Evolutionary conservation across 2,888 invertebrate genomes (phyloP).

Genomic region (Crossocerus cetratus): DNA sequence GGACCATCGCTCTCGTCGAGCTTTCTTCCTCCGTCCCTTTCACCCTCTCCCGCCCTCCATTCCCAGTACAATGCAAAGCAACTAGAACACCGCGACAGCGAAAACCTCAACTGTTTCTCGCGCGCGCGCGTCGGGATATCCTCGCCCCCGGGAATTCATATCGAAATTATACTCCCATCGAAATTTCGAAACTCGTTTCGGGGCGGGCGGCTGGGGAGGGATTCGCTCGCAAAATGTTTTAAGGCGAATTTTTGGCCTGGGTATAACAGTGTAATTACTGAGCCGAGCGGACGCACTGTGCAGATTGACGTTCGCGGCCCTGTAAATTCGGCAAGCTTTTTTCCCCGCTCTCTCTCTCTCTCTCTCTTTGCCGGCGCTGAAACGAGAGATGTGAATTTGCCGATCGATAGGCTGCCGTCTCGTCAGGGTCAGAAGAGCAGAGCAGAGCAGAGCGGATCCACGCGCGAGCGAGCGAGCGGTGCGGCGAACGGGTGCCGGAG

Average conservation of each 20-base stretch:
- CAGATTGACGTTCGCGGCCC: background rate
- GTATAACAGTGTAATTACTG: no score
- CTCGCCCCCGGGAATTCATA: background rate
- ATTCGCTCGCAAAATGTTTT: no score
- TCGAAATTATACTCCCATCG: background rate
- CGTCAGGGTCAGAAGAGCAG: conserved; percentile 47
- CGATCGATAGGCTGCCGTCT: conserved; percentile 52
- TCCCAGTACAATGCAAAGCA: conserved; percentile 27
- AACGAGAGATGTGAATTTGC: conserved; percentile 39
- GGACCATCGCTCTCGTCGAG: conserved; percentile 57
- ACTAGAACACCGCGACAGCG: conserved; percentile 18
- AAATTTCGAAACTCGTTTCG: no score
- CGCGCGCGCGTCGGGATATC: no score
- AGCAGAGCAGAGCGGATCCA: no score
- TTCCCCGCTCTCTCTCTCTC: conserved; percentile 17
- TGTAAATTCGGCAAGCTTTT: conserved; percentile 2
- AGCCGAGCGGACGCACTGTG: background rate
- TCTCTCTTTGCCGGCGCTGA: no score
- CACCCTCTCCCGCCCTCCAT: background rate
- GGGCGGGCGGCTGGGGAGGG: no score
- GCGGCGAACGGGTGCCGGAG: no score
- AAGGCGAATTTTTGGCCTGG: no score
- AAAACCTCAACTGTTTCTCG: background rate
- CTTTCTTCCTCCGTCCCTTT: conserved; percentile 20
- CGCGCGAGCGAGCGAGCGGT: conserved; percentile 17